Conservation (phyloP, 2,113 vertebrate genomes). For the Mormoops blainvillei region DNA sequence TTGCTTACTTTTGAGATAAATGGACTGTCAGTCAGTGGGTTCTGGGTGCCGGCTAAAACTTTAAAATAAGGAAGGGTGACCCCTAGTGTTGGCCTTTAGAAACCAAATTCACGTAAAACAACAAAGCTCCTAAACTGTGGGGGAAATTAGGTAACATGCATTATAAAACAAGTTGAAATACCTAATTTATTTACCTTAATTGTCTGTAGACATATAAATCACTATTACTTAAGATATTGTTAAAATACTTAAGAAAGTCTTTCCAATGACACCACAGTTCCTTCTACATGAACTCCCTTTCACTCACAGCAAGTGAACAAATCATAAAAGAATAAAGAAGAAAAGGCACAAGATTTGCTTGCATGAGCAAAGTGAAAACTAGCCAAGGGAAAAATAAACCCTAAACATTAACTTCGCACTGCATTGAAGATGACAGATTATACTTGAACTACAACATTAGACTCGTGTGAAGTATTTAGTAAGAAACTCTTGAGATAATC, state of each 20-base stretch:
- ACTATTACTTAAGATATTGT: conserved; percentile 3
- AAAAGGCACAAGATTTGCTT: conserved; percentile 40
- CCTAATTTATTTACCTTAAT: not conserved
- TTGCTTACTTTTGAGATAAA: conserved; percentile 40
- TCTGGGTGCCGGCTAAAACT: not conserved
- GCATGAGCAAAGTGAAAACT: conserved; percentile 63
- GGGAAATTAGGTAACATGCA: not conserved
- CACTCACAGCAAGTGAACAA: not conserved
- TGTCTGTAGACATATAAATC: not conserved
- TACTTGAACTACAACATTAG: conserved; percentile 35
- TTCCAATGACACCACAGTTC: not conserved
- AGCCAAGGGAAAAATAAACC: conserved; percentile 54
- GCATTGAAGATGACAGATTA: conserved; percentile 54
- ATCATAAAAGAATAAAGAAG: conserved; percentile 16
- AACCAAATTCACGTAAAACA: conserved; percentile 33
- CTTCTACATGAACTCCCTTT: not conserved
- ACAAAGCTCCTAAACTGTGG: not conserved
- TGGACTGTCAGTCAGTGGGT: conserved; percentile 13
- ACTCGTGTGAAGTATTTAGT: not conserved
- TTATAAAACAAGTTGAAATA: not conserved
- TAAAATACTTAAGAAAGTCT: not conserved
- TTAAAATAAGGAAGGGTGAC: conserved; percentile 62
- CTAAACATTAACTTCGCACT: conserved; percentile 49
- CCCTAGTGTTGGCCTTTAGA: conserved; percentile 58
- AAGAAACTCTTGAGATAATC: conserved; percentile 39